Conservation (phyloP, 2,113 vertebrate species). For the Cavia porcellus region DNA sequence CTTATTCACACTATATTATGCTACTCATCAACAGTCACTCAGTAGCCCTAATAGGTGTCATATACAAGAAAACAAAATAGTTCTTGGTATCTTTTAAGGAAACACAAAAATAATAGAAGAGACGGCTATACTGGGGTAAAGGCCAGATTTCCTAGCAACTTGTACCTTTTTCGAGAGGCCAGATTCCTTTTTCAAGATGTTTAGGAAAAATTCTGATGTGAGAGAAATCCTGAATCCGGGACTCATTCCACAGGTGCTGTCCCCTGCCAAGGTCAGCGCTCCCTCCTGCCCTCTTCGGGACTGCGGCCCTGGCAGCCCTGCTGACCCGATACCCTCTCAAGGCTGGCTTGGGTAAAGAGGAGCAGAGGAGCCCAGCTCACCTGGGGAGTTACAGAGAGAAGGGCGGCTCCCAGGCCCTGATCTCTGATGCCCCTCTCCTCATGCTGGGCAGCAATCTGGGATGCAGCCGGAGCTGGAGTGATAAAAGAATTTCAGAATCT, state of each 20-base stretch:
- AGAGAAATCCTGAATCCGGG: neutral
- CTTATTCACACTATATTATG: neutral
- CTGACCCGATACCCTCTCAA: neutral
- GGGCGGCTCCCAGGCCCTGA: slow-evolving; percentile 29
- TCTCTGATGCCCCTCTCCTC: slow-evolving; percentile 60
- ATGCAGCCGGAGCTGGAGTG: slow-evolving; percentile 32
- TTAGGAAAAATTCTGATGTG: neutral
- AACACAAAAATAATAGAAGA: neutral
- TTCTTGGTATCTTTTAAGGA: neutral
- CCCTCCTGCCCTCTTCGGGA: neutral
- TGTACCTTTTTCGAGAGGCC: neutral
- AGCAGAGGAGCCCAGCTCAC: slow-evolving; percentile 62
- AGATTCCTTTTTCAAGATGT: neutral
- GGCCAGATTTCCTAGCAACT: neutral
- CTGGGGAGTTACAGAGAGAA: slow-evolving; percentile 58
- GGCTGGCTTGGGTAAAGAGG: neutral
- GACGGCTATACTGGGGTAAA: neutral
- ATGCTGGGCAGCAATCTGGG: neutral
- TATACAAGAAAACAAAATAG: neutral
- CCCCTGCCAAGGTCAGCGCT: neutral
- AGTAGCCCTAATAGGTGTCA: neutral
- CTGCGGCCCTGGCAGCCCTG: too few relatives aligned
- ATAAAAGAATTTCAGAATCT: slow-evolving; percentile 43
- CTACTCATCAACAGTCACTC: neutral
- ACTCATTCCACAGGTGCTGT: fast-evolving